Conservation (phyloP, 2,113 vertebrate genomes). For the Rhinichthys klamathensis region DNA sequence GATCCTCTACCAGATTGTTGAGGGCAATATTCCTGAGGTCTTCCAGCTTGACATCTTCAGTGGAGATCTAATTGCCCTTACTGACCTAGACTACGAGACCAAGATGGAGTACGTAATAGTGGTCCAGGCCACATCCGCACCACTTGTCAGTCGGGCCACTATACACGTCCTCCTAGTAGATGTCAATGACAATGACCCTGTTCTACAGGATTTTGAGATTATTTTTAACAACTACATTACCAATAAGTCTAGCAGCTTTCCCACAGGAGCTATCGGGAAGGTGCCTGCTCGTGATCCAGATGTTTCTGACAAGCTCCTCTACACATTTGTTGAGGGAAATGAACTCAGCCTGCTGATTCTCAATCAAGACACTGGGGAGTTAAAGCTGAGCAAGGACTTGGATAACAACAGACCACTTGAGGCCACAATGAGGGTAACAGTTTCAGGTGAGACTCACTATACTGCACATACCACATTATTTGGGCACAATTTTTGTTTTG, state of each 20-base stretch:
- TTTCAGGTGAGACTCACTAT: constrained; percentile 80
- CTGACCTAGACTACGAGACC: constrained; percentile 85
- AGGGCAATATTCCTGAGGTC: constrained; percentile 86
- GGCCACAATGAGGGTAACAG: constrained; percentile 85
- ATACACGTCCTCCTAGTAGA: constrained; percentile 83
- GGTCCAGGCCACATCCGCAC: constrained; percentile 87
- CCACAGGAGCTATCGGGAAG: constrained; percentile 84
- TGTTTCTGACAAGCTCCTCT: constrained; percentile 84
- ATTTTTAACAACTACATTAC: constrained; percentile 90
- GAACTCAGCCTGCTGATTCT: constrained; percentile 83
- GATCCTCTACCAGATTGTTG: constrained; percentile 89
- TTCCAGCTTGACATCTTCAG: constrained; percentile 88
- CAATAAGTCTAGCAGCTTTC: constrained; percentile 88
- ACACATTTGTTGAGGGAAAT: constrained; percentile 85
- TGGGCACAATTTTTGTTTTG: neutral
- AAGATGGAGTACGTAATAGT: constrained; percentile 83
- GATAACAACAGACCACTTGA: constrained; percentile 88
- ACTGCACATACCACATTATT: neutral
- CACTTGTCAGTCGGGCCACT: constrained; percentile 84
- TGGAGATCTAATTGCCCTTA: constrained; percentile 84
- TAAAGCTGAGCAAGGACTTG: constrained; percentile 84
- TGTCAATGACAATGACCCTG: constrained; percentile 84
- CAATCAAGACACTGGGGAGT: constrained; percentile 81
- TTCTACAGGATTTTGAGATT: constrained; percentile 87
- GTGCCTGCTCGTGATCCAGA: constrained; percentile 86